Evolutionary conservation across 2,888 invertebrate species (phyloP).

Genomic region (Perizoma affinitatum): DNA sequence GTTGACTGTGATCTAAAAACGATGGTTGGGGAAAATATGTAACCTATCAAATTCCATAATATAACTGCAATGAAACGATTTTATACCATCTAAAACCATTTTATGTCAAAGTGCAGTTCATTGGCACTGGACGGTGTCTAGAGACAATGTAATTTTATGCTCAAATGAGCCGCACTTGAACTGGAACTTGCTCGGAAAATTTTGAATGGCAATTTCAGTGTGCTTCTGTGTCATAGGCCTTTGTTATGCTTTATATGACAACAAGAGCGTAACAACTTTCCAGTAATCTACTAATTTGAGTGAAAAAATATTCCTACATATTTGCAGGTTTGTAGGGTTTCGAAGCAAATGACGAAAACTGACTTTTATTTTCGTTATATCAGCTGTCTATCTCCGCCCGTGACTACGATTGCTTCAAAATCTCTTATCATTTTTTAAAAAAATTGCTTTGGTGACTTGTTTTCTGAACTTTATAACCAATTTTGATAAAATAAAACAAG

Average conservation of each 20-base stretch:
- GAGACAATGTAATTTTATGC: slow-evolving; percentile 84
- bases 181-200: slow-evolving; percentile 80
- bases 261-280: slow-evolving; percentile 76
- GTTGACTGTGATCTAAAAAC: too few species aligned
- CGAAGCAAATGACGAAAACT: slow-evolving; percentile 53
- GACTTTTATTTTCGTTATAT: slow-evolving; percentile 38
- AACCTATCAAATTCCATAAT: too few species aligned
- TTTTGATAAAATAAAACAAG: too few species aligned
- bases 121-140: slow-evolving; percentile 80
- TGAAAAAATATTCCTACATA: slow-evolving; percentile 49
- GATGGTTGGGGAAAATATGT: too few species aligned
- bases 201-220: slow-evolving; percentile 78
- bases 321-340: slow-evolving; percentile 46
- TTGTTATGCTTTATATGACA: slow-evolving; percentile 80
- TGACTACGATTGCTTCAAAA: too few species aligned
- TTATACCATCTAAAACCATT: slow-evolving; percentile 79
- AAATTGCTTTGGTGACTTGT: too few species aligned
- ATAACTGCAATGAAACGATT: slow-evolving; percentile 71
- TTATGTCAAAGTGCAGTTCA: slow-evolving; percentile 84
- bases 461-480: too few species aligned
- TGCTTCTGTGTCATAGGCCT: slow-evolving; percentile 65
- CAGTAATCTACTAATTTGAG: slow-evolving; percentile 59
- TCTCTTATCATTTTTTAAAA: too few species aligned
- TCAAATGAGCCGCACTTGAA: slow-evolving; percentile 78
- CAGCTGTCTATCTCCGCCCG: too few species aligned